Evolutionary conservation across 2,888 invertebrate species (phyloP).

Genomic region (Eulithis prunata): DNA sequence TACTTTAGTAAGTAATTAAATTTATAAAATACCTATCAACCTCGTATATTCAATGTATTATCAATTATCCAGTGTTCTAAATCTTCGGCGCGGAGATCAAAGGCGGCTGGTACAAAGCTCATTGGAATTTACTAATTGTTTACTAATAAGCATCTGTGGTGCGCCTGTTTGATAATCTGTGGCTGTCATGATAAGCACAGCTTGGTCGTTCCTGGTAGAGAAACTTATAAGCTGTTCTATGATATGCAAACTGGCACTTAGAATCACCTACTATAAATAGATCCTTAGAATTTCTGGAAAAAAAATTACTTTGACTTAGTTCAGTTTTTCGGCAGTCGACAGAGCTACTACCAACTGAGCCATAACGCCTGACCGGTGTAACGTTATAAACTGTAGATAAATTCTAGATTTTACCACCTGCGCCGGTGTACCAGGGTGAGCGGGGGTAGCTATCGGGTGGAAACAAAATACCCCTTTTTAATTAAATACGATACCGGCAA

Average conservation of each 20-base stretch:
- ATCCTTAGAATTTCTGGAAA: no score
- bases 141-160: slow-evolving; percentile 4
- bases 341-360: no score
- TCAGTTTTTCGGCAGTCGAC: no score
- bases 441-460: slow-evolving; percentile 33
- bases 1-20: no score
- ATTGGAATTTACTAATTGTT: slow-evolving; percentile 10
- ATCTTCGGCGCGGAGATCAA: slow-evolving; percentile 9
- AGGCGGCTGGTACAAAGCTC: slow-evolving; percentile 4
- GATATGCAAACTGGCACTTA: no score
- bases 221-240: no score
- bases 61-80: neutral
- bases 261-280: no score
- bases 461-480: slow-evolving; percentile 50
- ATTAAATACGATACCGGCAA: slow-evolving; percentile 59
- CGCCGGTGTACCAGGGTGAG: slow-evolving; percentile 29
- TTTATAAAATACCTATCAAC: no score
- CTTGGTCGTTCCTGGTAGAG: neutral
- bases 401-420: slow-evolving; percentile 18
- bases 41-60: no score
- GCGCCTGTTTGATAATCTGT: neutral
- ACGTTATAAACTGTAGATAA: slow-evolving; percentile 5
- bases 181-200: neutral
- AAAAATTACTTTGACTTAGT: no score
- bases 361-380: no score